phyloP scores from a whole-genome alignment of 2,113 vertebrate genomes.

The Calyptomena viridis region DNA sequence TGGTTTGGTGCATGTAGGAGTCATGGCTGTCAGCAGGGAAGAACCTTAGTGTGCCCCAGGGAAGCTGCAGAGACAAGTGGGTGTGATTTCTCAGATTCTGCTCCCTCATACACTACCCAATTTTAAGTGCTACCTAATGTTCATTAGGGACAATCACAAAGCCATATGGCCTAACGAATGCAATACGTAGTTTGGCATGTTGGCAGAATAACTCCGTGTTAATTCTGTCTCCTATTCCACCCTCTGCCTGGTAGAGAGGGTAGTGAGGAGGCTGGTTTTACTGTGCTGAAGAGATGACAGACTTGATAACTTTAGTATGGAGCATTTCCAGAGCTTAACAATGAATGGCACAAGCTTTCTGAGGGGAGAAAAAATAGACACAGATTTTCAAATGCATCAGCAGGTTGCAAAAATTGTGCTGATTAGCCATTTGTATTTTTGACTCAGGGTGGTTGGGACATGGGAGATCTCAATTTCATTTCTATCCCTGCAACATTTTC shows the following conservation, averaged over 20 bases:
- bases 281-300: constrained; percentile 34
- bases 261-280: constrained; percentile 33
- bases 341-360: constrained; percentile 53
- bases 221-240: constrained; percentile 5
- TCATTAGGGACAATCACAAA: constrained; percentile 53
- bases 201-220: constrained; percentile 40
- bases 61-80: constrained; percentile 39
- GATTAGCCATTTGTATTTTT: constrained; percentile 53
- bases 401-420: constrained; percentile 35
- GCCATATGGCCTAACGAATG: constrained; percentile 55
- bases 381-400: constrained; percentile 54
- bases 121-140: constrained; percentile 33
- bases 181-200: not conserved
- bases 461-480: not conserved
- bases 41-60: not conserved
- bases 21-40: not conserved
- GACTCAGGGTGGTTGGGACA: not conserved
- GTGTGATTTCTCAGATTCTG: constrained; percentile 44
- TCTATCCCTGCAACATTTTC: not conserved
- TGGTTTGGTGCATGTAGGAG: not conserved
- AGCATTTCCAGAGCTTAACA: constrained; percentile 49
- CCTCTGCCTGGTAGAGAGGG: constrained; percentile 23
- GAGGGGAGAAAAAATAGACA: constrained; percentile 40
- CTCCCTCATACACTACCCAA: not conserved
- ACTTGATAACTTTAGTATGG: constrained; percentile 43